These are phyloP conservation scores for Leucophenga montana DNA, from an alignment of 2,888 invertebrate genomes.

Conservation along the genomic window DNA sequence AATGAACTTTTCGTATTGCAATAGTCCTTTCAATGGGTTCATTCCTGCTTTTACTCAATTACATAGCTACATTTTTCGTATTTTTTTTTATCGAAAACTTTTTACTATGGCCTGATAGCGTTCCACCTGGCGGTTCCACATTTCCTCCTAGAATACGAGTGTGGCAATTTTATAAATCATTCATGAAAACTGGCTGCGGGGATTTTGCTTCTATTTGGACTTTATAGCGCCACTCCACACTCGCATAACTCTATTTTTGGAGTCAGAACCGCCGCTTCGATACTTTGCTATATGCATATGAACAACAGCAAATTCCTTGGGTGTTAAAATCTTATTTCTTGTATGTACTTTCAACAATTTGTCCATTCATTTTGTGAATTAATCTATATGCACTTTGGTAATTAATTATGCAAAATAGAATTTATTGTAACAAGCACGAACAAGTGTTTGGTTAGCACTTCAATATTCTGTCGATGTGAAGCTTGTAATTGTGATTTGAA, in stretches of 20 bases:
- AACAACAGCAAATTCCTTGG: neutral
- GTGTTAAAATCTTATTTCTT: slow-evolving; percentile 10
- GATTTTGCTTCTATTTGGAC: neutral
- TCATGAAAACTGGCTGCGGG: neutral
- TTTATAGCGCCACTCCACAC: neutral
- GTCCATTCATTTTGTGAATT: neutral
- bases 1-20: neutral
- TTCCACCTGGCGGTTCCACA: too few species aligned
- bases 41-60: too few species aligned
- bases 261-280: neutral
- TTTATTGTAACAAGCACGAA: slow-evolving; percentile 12
- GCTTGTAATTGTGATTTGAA: too few species aligned
- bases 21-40: too few species aligned
- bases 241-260: too few species aligned
- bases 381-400: too few species aligned
- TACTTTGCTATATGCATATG: neutral
- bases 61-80: too few species aligned
- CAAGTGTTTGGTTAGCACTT: slow-evolving; percentile 14
- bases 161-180: slow-evolving; percentile 14
- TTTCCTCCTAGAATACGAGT: neutral
- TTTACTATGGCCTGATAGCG: too few species aligned
- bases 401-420: too few species aligned
- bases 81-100: too few species aligned
- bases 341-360: too few species aligned
- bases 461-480: neutral